A percentile compares a stretch with the other conserved stretches of the same genome.
Evolutionary conservation across 2,888 invertebrate species (phyloP).

Genomic region (Drosophila phalerata): DNA sequence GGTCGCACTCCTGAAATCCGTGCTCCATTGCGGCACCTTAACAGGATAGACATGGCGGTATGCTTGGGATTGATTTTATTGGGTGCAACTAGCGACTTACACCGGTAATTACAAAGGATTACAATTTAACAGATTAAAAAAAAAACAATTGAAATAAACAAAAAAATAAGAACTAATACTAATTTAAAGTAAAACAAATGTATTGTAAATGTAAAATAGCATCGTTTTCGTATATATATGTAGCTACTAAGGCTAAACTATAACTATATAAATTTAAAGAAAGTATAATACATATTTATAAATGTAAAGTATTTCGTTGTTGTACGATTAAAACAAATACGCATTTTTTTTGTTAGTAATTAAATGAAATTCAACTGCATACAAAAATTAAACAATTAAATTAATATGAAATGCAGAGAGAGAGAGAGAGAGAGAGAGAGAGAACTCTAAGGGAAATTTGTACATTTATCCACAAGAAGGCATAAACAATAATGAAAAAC

Average conservation of each 20-base stretch:
- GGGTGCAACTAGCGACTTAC: constrained; percentile 30
- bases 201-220: constrained; percentile 61
- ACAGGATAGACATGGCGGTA: background rate
- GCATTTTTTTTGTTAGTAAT: constrained; percentile 75
- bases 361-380: constrained; percentile 53
- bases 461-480: constrained; percentile 52
- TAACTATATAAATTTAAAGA: constrained; percentile 38
- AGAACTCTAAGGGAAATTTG: constrained; percentile 40
- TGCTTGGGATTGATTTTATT: constrained; percentile 2
- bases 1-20: constrained; percentile 5
- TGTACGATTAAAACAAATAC: constrained; percentile 76
- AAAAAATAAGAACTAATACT: constrained; percentile 27
- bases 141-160: constrained; percentile 20
- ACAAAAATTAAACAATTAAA: constrained; percentile 15
- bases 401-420: constrained; percentile 16
- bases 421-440: background rate
- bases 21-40: constrained; percentile 1
- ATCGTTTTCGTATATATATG: constrained; percentile 62
- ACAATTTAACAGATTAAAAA: constrained; percentile 18
- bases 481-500: constrained; percentile 52
- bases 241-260: constrained; percentile 56
- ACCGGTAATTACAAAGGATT: constrained; percentile 35
- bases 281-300: constrained; percentile 65
- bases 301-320: constrained; percentile 78
- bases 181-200: constrained; percentile 57